Evolutionary conservation across 1,140 invertebrate genomes (phyloP), one percentile per base, ranked within the genome.

Genomic region (Schlechtendalia chinensis): DNA sequence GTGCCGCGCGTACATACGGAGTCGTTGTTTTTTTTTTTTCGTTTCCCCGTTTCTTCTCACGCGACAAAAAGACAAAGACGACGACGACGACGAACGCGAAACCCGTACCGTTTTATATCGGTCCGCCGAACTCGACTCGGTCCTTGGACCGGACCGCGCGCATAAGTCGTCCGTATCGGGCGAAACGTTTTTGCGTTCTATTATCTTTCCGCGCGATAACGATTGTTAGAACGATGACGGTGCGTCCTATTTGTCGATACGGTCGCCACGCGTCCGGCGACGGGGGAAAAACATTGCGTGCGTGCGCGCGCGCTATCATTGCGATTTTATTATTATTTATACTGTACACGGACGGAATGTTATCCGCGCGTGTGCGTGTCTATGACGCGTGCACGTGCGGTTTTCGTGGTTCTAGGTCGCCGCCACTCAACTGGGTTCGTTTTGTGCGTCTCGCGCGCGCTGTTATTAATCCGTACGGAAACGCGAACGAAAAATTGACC

Each of bases 101-200:
- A n/a, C n/a, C n/a, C n/a, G n/a, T n/a, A n/a, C n/a, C n/a, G n/a
- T n/a, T n/a, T n/a, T n/a, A n/a, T n/a, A n/a, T n/a, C n/a, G n/a
- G n/a, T n/a, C n/a, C n/a, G n/a, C n/a, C n/a, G n/a, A n/a, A n/a
- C n/a, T n/a, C n/a, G n/a, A n/a, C 22, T 69, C 22, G 22, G 67
- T 50, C 67, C 67, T 69, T 69, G 67, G 50, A 69, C 67, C 67
- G 22, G n/a, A n/a, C n/a, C n/a, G n/a, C n/a, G n/a, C n/a, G n/a
- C n/a, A n/a, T n/a, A n/a, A n/a, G n/a, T n/a, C n/a, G n/a, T n/a
- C n/a, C n/a, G n/a, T n/a, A n/a, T n/a, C n/a, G n/a, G n/a, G n/a
- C n/a, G n/a, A n/a, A n/a, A n/a, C n/a, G n/a, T n/a, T n/a, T n/a
- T n/a, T n/a, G n/a, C n/a, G n/a, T n/a, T n/a, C n/a, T n/a, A n/a